Conservation (phyloP, 1,140 invertebrate genomes). For the Ceratina australensis region DNA sequence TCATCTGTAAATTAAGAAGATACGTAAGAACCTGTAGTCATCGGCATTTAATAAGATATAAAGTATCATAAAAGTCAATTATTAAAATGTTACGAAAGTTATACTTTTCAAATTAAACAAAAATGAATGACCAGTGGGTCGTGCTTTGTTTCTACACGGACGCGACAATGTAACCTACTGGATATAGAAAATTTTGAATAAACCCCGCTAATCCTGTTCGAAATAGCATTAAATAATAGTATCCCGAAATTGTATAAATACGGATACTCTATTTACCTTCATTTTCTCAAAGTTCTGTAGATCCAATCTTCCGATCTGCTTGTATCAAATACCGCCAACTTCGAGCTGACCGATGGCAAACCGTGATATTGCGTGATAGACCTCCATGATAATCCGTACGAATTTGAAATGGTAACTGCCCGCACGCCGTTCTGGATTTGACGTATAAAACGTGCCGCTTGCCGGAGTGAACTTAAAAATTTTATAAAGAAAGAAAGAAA, state of each 20-base stretch:
- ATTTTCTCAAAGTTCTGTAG: conserved; percentile 65
- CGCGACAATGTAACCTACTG: conserved; percentile 46
- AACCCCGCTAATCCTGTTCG: background rate
- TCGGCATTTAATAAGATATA: background rate
- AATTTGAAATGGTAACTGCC: background rate
- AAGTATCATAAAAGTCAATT: no score
- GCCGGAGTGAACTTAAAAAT: no score
- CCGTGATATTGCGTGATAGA: conserved; percentile 21
- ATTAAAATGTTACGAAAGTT: background rate
- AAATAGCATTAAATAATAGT: background rate
- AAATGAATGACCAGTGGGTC: background rate
- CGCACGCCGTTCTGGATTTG: background rate
- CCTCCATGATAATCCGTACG: conserved; percentile 8
- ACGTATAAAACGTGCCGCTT: background rate
- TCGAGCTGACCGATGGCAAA: conserved; percentile 27
- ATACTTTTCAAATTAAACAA: conserved; percentile 12
- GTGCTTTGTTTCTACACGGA: conserved; percentile 35
- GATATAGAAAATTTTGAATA: background rate
- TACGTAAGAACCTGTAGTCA: background rate
- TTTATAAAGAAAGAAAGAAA: background rate
- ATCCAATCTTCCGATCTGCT: background rate
- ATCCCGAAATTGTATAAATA: background rate
- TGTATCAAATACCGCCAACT: conserved; percentile 24
- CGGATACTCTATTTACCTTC: conserved; percentile 59
- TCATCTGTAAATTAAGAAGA: conserved; percentile 59